Conservation (phyloP, 2,797 vertebrate genomes). For the Acrossocheilus wenchowensis region DNA sequence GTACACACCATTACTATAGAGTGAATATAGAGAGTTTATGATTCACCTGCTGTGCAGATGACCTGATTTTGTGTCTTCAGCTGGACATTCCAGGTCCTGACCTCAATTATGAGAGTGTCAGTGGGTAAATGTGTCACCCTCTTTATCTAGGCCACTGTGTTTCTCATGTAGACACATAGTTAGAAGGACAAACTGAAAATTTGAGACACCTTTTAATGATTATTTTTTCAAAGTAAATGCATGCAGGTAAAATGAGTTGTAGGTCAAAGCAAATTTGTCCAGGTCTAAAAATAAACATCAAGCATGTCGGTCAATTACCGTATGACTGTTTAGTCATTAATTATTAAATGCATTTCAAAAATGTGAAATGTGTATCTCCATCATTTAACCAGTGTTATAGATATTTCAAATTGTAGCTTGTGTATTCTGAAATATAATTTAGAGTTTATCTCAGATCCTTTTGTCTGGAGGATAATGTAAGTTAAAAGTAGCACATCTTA, state of each 20-base stretch:
- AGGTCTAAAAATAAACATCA: not conserved
- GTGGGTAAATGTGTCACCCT: not conserved
- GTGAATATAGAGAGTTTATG: not conserved
- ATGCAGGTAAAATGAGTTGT: not conserved
- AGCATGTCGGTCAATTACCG: not conserved
- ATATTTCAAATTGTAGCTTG: not conserved
- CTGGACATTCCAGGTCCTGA: not conserved
- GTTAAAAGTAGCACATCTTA: not conserved
- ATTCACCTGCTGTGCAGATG: not conserved
- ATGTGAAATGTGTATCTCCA: not conserved
- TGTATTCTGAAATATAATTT: not conserved
- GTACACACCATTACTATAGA: not conserved
- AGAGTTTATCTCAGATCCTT: not conserved
- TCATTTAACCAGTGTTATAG: not conserved
- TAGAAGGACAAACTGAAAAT: not conserved
- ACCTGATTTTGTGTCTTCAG: conserved; percentile 20
- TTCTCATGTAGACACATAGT: not conserved
- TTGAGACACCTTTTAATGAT: not conserved
- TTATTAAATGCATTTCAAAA: not conserved
- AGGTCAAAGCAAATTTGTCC: not conserved
- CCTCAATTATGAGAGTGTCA: not conserved
- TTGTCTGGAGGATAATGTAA: not conserved
- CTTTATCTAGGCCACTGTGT: not conserved
- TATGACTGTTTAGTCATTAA: not conserved
- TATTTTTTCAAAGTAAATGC: not conserved